phyloP scores from a whole-genome alignment of 1,140 invertebrate genomes.

The Antheraea pernyi region DNA sequence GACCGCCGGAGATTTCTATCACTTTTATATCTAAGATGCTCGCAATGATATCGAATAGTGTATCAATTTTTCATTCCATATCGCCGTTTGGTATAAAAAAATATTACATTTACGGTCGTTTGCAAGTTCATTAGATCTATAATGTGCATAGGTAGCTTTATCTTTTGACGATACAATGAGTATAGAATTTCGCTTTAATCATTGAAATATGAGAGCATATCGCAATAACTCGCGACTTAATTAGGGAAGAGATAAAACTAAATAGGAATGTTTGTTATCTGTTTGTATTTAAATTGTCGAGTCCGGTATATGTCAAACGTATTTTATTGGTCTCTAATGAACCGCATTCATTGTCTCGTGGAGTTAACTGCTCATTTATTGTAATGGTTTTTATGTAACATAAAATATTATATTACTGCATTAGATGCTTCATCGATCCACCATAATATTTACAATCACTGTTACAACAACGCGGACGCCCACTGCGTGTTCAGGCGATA shows the following conservation, averaged over 20 bases:
- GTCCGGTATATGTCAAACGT: slow-evolving; percentile 28
- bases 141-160: not conserved
- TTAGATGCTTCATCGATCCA: not conserved
- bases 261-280: slow-evolving; percentile 37
- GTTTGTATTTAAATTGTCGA: slow-evolving; percentile 45
- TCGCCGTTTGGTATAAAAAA: slow-evolving; percentile 37
- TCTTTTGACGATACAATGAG: not conserved
- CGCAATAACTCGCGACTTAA: slow-evolving; percentile 51
- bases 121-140: not conserved
- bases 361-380: slow-evolving; percentile 58
- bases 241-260: slow-evolving; percentile 48
- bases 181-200: not conserved
- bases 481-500: slow-evolving; percentile 55
- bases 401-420: slow-evolving; percentile 28
- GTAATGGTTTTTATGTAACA: slow-evolving; percentile 38
- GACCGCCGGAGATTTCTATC: slow-evolving; percentile 32
- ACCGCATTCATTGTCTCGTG: slow-evolving; percentile 55
- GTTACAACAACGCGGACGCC: slow-evolving; percentile 56
- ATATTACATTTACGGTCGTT: not conserved
- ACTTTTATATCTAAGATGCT: slow-evolving; percentile 52
- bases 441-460: slow-evolving; percentile 65
- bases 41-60: slow-evolving; percentile 49
- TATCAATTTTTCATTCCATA: slow-evolving; percentile 62
- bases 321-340: slow-evolving; percentile 60
- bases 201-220: slow-evolving; percentile 21